These are phyloP conservation scores for Ctenochaetus hawaiiensis DNA, from an alignment of 2,797 vertebrate genomes.

Conservation along the genomic window DNA sequence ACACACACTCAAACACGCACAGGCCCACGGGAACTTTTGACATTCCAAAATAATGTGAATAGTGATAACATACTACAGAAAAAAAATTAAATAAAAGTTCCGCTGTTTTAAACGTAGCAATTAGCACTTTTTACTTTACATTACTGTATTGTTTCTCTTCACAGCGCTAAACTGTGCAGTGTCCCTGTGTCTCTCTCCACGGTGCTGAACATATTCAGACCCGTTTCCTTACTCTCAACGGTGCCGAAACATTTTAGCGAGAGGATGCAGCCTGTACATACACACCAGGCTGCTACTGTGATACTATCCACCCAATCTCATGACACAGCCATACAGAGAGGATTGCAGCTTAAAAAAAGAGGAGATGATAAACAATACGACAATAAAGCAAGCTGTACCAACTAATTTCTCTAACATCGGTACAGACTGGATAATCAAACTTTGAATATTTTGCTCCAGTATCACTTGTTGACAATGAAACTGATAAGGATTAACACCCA, in stretches of 20 bases:
- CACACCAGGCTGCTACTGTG: slow-evolving; percentile 10
- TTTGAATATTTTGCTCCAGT: slow-evolving; percentile 11
- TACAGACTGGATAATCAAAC: neutral
- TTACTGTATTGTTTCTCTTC: neutral
- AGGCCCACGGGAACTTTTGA: slow-evolving; percentile 59
- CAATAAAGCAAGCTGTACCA: neutral
- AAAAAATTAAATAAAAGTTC: slow-evolving; percentile 8
- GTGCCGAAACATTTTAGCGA: neutral
- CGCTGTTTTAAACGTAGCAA: slow-evolving; percentile 13
- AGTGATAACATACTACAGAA: slow-evolving; percentile 10
- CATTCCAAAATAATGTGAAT: slow-evolving; percentile 40
- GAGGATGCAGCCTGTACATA: neutral
- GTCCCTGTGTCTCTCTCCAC: slow-evolving; percentile 25
- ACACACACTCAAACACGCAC: slow-evolving; percentile 70
- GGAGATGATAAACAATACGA: neutral
- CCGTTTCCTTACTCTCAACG: neutral
- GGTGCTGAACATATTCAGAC: slow-evolving; percentile 20
- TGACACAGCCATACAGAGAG: neutral
- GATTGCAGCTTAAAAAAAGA: neutral
- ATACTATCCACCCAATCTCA: neutral
- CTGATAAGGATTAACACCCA: neutral
- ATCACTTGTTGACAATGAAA: neutral
- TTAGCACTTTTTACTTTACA: neutral
- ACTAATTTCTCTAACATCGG: neutral
- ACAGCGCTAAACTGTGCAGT: slow-evolving; percentile 7